Evolutionary conservation across 2,888 invertebrate genomes (phyloP).

Genomic region (Melitaea athalia): DNA sequence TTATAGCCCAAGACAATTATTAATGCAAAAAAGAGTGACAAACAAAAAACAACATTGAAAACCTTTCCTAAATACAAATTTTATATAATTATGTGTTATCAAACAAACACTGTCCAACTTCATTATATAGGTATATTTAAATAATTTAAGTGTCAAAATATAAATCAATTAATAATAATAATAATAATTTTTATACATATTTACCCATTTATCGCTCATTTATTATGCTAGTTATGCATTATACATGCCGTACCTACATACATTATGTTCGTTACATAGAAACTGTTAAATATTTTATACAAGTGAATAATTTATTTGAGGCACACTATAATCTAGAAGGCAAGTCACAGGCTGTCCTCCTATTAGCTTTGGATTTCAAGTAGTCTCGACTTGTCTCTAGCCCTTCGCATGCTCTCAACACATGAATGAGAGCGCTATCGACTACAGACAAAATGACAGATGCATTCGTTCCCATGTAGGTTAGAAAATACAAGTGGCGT

Average conservation of each 20-base stretch:
- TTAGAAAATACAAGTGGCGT: slow-evolving; percentile 49
- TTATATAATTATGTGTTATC: too few species aligned
- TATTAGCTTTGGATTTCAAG: slow-evolving; percentile 47
- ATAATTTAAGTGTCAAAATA: too few species aligned
- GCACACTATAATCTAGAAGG: slow-evolving; percentile 42
- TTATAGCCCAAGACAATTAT: too few species aligned
- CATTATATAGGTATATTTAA: too few species aligned
- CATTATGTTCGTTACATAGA: slow-evolving; percentile 8
- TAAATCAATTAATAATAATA: neutral
- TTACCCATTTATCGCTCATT: neutral
- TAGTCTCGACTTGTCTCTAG: slow-evolving; percentile 46
- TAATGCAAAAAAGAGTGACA: too few species aligned
- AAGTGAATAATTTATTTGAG: slow-evolving; percentile 41
- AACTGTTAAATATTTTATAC: slow-evolving; percentile 36
- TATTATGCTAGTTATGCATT: neutral
- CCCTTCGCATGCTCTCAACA: slow-evolving; percentile 47
- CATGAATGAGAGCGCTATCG: slow-evolving; percentile 61
- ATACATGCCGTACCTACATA: neutral
- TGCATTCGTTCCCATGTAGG: slow-evolving; percentile 63
- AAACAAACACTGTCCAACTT: too few species aligned
- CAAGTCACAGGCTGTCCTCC: slow-evolving; percentile 46
- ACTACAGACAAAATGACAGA: slow-evolving; percentile 57
- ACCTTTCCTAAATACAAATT: too few species aligned
- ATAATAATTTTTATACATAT: neutral
- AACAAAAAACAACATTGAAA: too few species aligned